Conservation (phyloP, 2,888 invertebrate genomes). For the Netelia melanura region DNA sequence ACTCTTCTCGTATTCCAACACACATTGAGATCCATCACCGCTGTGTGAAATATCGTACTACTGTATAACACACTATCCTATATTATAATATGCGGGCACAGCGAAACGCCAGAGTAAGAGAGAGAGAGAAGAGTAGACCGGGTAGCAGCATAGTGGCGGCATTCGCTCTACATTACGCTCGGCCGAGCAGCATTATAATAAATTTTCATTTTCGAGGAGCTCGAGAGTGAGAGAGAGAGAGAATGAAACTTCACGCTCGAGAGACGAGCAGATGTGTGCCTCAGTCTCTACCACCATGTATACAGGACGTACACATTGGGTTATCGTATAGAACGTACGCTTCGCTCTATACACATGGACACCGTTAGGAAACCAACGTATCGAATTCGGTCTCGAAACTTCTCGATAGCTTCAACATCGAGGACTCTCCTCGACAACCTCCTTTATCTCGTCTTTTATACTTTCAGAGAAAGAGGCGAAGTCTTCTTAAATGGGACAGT, state of each 20-base stretch:
- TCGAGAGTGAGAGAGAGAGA: not conserved
- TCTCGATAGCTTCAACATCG: too few species aligned
- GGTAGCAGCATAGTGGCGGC: not conserved
- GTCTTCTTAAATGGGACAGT: too few species aligned
- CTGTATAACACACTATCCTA: constrained; percentile 3
- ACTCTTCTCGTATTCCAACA: not conserved
- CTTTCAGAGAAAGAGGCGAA: too few species aligned
- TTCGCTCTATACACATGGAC: too few species aligned
- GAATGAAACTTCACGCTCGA: constrained; percentile 50
- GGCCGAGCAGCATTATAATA: constrained; percentile 68
- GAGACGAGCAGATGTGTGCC: constrained; percentile 58
- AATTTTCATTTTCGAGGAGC: constrained; percentile 71
- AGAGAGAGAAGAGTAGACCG: not conserved
- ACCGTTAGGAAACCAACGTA: too few species aligned
- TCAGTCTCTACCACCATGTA: not conserved
- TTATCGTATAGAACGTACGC: not conserved
- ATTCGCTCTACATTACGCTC: constrained; percentile 57
- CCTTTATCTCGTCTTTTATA: too few species aligned
- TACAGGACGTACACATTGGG: not conserved
- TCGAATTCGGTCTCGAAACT: too few species aligned
- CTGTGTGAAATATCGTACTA: constrained; percentile 10
- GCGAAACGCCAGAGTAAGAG: not conserved
- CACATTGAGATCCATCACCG: not conserved
- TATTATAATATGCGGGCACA: constrained; percentile 49
- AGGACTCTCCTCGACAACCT: too few species aligned